Evolutionary conservation across 1,140 invertebrate genomes (phyloP).

Genomic region (Spodoptera litura): DNA sequence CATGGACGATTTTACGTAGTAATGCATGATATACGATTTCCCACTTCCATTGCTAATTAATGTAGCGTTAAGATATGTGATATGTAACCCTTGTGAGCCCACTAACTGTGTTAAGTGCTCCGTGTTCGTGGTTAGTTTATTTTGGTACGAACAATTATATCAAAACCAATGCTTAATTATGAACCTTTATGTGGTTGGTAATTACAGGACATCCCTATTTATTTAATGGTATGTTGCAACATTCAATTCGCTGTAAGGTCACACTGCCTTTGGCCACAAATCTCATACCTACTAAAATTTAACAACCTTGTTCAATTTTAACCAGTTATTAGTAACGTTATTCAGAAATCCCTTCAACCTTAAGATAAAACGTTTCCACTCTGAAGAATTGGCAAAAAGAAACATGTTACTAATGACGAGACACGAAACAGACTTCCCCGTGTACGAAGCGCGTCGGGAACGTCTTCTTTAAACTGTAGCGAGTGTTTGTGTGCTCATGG

Average conservation of each 20-base stretch:
- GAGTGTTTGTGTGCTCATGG: conserved; percentile 6
- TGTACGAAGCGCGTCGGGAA: neutral
- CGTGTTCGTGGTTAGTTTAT: conserved; percentile 30
- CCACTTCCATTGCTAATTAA: conserved; percentile 47
- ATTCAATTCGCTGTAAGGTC: neutral
- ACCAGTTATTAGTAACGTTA: neutral
- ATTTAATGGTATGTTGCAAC: neutral
- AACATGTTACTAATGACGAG: conserved; percentile 21
- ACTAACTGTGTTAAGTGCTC: conserved; percentile 15
- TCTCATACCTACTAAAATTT: neutral
- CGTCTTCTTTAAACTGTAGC: conserved; percentile 19
- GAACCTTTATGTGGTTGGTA: neutral
- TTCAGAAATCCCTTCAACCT: conserved; percentile 12
- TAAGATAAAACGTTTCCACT: conserved; percentile 10
- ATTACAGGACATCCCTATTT: neutral
- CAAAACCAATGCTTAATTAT: conserved; percentile 29
- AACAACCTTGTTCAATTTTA: neutral
- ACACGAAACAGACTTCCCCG: neutral
- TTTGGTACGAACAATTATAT: conserved; percentile 19
- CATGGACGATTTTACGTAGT: conserved; percentile 37
- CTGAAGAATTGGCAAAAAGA: conserved; percentile 12
- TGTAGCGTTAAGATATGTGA: conserved; percentile 53
- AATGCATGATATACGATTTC: conserved; percentile 40
- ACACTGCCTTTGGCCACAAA: neutral
- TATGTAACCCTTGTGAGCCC: conserved; percentile 24